These are phyloP conservation scores for Trachelipus rathkii DNA, from an alignment of 1,140 invertebrate species.

Conservation along the genomic window DNA sequence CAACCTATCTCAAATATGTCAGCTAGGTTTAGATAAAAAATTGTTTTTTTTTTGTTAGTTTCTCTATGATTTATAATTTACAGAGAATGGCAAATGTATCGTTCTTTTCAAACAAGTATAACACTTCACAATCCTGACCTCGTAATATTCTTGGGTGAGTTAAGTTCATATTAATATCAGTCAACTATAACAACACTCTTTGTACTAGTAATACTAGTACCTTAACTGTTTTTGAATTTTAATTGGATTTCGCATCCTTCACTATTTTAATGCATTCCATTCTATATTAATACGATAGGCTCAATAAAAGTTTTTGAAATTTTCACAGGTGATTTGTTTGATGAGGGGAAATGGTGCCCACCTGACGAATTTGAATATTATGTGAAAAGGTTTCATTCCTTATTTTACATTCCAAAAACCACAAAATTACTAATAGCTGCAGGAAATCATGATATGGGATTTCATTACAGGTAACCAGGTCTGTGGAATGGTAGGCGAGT, in stretches of 20 bases:
- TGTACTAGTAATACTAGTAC: neutral
- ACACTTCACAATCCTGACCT: slow-evolving; percentile 76
- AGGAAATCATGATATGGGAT: slow-evolving; percentile 97
- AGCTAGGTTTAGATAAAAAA: too few relatives aligned
- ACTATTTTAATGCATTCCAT: neutral
- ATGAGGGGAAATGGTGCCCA: slow-evolving; percentile 87
- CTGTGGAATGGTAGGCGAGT: too few relatives aligned
- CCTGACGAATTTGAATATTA: slow-evolving; percentile 70
- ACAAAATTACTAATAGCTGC: slow-evolving; percentile 71
- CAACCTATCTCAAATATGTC: too few relatives aligned
- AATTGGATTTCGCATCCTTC: neutral
- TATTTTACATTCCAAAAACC: slow-evolving; percentile 70
- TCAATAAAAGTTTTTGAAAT: too few relatives aligned
- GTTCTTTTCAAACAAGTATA: slow-evolving; percentile 84
- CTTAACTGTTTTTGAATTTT: neutral
- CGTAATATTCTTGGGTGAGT: slow-evolving; percentile 81
- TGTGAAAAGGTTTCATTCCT: slow-evolving; percentile 67
- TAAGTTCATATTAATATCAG: neutral
- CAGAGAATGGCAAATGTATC: slow-evolving; percentile 95
- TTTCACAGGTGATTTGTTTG: slow-evolving; percentile 96
- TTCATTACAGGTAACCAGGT: slow-evolving; percentile 79
- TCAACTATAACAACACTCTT: neutral
- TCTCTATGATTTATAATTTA: too few relatives aligned
- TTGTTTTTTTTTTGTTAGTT: too few relatives aligned
- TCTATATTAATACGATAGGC: too few relatives aligned